Conservation (phyloP, 2,888 invertebrate species). For the Eurois occulta region DNA sequence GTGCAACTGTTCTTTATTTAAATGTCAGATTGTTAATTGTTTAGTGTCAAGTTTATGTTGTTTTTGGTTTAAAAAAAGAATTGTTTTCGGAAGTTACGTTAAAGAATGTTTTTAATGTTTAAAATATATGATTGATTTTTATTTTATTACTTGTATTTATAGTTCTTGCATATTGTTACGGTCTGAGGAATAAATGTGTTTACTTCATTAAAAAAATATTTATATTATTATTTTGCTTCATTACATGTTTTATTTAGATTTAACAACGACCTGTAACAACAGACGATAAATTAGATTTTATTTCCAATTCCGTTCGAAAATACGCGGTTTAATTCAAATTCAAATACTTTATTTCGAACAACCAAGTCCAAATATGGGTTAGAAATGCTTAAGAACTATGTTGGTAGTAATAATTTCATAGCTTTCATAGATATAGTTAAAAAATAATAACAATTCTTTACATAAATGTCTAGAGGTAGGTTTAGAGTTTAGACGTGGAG, state of each 20-base stretch:
- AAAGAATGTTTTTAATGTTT: background rate
- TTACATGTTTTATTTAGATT: background rate
- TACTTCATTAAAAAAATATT: conserved; percentile 1
- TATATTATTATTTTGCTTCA: background rate
- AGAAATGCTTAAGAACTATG: too few relatives aligned
- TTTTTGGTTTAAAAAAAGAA: background rate
- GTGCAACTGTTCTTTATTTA: conserved; percentile 64
- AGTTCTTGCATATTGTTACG: background rate
- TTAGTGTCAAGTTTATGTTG: conserved; percentile 50
- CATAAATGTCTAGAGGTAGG: too few relatives aligned
- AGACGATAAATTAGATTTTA: background rate
- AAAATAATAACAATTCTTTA: too few relatives aligned
- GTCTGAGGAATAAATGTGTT: background rate
- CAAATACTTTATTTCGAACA: too few relatives aligned
- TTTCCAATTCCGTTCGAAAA: background rate
- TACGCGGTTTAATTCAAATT: too few relatives aligned
- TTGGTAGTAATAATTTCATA: too few relatives aligned
- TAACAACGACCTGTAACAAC: background rate
- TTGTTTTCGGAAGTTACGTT: background rate
- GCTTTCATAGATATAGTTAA: too few relatives aligned
- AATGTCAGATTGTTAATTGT: conserved; percentile 55
- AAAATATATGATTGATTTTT: background rate
- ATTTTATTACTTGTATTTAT: background rate
- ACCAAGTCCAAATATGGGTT: too few relatives aligned
- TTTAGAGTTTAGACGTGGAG: background rate